phyloP scores from a whole-genome alignment of 1,140 invertebrate genomes.

The Maniola jurtina region DNA sequence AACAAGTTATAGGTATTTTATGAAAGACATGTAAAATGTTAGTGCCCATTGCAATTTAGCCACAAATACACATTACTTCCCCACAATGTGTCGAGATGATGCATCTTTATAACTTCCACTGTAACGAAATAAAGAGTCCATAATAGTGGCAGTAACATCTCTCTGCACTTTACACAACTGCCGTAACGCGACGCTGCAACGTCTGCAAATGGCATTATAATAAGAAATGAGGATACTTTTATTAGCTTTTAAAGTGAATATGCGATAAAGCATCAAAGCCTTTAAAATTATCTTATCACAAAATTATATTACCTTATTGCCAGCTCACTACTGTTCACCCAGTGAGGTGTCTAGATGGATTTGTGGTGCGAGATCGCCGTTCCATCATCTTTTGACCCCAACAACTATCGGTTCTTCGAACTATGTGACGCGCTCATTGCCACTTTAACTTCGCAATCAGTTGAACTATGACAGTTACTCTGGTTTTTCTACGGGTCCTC shows the following conservation, averaged over 20 bases:
- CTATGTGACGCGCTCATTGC: too few relatives aligned
- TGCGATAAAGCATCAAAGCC: background rate
- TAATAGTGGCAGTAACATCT: slow-evolving; percentile 28
- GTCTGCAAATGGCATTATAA: slow-evolving; percentile 27
- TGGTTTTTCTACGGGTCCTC: too few relatives aligned
- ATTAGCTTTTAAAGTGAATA: slow-evolving; percentile 14
- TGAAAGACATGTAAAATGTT: too few relatives aligned
- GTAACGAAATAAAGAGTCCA: slow-evolving; percentile 24
- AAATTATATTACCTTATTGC: too few relatives aligned
- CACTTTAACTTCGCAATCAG: too few relatives aligned
- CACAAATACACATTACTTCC: background rate
- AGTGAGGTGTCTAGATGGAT: too few relatives aligned
- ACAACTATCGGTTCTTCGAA: too few relatives aligned
- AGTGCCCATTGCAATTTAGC: background rate
- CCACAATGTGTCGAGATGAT: background rate
- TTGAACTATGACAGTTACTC: too few relatives aligned
- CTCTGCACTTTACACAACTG: slow-evolving; percentile 29
- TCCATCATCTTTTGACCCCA: too few relatives aligned
- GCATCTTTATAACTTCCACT: slow-evolving; percentile 4
- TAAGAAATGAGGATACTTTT: slow-evolving; percentile 31
- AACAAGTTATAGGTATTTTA: too few relatives aligned
- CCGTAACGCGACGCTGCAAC: slow-evolving; percentile 23
- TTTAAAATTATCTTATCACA: background rate
- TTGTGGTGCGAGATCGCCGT: too few relatives aligned
- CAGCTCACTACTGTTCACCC: too few relatives aligned